Conservation (phyloP, 1,140 invertebrate species). For the Drosophila miranda region DNA sequence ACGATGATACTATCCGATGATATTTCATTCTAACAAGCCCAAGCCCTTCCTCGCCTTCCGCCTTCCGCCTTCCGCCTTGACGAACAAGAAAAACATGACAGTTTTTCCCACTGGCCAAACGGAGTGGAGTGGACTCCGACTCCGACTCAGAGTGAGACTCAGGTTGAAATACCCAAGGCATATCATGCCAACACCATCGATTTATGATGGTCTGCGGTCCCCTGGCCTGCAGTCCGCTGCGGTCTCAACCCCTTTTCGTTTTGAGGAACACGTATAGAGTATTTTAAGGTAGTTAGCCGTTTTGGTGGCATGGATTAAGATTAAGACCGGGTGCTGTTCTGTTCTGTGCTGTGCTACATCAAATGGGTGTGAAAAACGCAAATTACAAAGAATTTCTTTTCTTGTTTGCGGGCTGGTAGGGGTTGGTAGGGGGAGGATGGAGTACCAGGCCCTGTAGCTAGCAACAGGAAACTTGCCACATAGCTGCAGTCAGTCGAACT, state of each 20-base stretch:
- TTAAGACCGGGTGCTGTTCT: slow-evolving; percentile 67
- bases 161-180: slow-evolving; percentile 14
- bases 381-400: slow-evolving; percentile 74
- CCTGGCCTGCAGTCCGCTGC: background rate
- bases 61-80: slow-evolving; percentile 24
- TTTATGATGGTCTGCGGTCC: slow-evolving; percentile 50
- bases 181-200: slow-evolving; percentile 67
- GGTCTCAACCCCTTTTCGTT: slow-evolving; percentile 19
- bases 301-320: slow-evolving; percentile 78
- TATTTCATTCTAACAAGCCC: slow-evolving; percentile 30
- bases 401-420: slow-evolving; percentile 8
- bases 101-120: slow-evolving; percentile 60
- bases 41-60: background rate
- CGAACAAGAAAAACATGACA: slow-evolving; percentile 69
- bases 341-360: slow-evolving; percentile 47
- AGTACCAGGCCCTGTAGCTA: slow-evolving; percentile 35
- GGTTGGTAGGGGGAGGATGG: background rate
- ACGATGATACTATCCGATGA: slow-evolving; percentile 29
- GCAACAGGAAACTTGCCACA: slow-evolving; percentile 72
- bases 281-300: slow-evolving; percentile 72
- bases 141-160: background rate
- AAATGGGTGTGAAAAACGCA: slow-evolving; percentile 79
- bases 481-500: slow-evolving; percentile 54
- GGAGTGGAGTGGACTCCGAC: slow-evolving; percentile 4
- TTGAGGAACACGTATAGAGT: slow-evolving; percentile 11